Conservation (phyloP, 2,113 vertebrate genomes). For the Thamnophis sirtalis region DNA sequence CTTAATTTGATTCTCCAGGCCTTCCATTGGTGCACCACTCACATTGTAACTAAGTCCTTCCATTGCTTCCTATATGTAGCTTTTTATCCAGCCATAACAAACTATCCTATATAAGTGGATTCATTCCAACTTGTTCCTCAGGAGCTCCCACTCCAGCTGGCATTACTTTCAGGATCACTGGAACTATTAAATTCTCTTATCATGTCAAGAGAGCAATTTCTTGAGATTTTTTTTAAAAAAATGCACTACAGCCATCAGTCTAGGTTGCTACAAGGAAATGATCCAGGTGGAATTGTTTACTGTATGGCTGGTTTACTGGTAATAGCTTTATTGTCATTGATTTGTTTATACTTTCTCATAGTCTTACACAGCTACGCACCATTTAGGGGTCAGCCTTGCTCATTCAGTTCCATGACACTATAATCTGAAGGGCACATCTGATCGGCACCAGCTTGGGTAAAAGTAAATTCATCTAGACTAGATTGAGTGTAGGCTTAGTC, state of each 20-base stretch:
- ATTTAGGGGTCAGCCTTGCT: background rate
- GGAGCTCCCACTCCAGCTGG: background rate
- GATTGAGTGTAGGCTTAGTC: background rate
- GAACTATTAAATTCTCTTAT: background rate
- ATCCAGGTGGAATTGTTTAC: background rate
- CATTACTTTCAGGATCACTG: background rate
- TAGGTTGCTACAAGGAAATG: background rate
- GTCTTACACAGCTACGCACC: background rate
- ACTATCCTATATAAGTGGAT: slow-evolving; percentile 18
- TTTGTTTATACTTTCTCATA: background rate
- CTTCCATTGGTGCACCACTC: background rate
- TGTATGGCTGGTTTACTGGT: background rate
- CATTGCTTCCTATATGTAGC: background rate
- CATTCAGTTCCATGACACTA: background rate
- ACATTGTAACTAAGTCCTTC: background rate
- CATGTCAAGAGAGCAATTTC: background rate
- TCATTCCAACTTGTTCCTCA: background rate
- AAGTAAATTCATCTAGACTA: background rate
- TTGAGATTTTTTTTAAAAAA: background rate
- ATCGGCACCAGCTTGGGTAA: background rate
- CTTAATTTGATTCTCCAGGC: background rate
- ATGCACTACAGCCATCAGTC: background rate
- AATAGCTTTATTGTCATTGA: background rate
- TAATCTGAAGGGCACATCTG: background rate
- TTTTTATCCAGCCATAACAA: slow-evolving; percentile 29